Evolutionary conservation across 2,888 invertebrate species (phyloP), one percentile per base, ranked within the genome.

Genomic region (Chaitophorus viminalis): DNA sequence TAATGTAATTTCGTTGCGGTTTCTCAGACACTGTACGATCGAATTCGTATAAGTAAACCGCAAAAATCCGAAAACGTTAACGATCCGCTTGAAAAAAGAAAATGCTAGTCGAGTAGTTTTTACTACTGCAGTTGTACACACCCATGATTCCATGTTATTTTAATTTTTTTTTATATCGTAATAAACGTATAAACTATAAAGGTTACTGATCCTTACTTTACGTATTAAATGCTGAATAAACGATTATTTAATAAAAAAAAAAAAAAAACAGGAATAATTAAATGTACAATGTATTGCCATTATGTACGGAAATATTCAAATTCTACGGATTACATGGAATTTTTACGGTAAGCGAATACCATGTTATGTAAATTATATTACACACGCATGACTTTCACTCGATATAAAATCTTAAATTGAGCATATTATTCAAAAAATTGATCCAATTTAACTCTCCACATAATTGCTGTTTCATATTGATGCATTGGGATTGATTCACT

Each of bases 1-100:
- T 60, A 65, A 65, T 76, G 39, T 39, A 39, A 84, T 84, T 75
- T 84, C 83, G 75, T 76, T 31, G 83, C 65, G 83, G 83, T 84
- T 84, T 75, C 25, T 65, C 70, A 46, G 29, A 75, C 82, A 54
- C 36, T 60, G 36, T 6, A 36, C 75, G 65, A 60, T 83, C 25
- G 33, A 21, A 6, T 9, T 46, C 3, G 21, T 54, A 54, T 54
- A 33, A 65, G 60, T 14, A 75, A 84, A 84, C 83, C 75, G 31
- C 75, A 76, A 65, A 60, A 65, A 65, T 84, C 75, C 17, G 75
- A 83, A 74, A 75, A 83, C 74, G 36, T 75, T 83, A 83, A 83
- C 75, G 39, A 84, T 76, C 25, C 60, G 60, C 65, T 75, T 82
- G 74, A 74, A 36, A n/a, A 83, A 74, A 54, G n/a, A 83, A 74